Evolutionary conservation across 2,797 vertebrate genomes (phyloP).

Genomic region (Sternarchorhynchus goeldii): DNA sequence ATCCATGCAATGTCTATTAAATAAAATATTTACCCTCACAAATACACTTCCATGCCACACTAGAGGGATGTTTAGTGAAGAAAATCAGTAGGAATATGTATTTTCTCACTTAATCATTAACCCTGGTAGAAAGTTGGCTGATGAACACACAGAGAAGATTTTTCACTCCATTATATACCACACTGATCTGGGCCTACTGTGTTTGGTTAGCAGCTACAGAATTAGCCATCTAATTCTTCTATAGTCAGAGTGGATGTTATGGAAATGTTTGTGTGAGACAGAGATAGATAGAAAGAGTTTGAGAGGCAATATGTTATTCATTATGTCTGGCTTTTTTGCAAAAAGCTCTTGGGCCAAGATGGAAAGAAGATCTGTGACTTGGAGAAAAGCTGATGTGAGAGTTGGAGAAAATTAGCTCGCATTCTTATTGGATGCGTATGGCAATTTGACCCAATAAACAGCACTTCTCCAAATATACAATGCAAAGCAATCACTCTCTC

Average conservation of each 20-base stretch:
- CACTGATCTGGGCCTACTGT: conserved; percentile 17
- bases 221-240: conserved; percentile 35
- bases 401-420: conserved; percentile 5
- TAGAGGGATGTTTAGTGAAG: conserved; percentile 5
- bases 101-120: conserved; percentile 41
- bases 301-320: conserved; percentile 37
- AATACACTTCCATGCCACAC: conserved; percentile 1
- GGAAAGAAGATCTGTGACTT: conserved; percentile 18
- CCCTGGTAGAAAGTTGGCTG: conserved; percentile 42
- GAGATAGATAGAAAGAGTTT: neutral
- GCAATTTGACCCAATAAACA: conserved; percentile 27
- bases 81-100: neutral
- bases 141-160: conserved; percentile 43
- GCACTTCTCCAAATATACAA: conserved; percentile 21
- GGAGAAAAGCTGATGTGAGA: neutral
- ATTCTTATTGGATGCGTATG: conserved; percentile 25
- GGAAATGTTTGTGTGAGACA: neutral
- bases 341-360: conserved; percentile 22
- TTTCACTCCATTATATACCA: conserved; percentile 15
- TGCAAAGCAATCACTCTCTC: neutral
- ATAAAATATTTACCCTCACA: conserved; percentile 11
- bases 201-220: conserved; percentile 39
- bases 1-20: too few relatives aligned
- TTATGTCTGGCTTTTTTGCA: conserved; percentile 38
- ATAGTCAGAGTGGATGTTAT: neutral